Evolutionary conservation across 2,888 invertebrate species (phyloP), one percentile per base, ranked within the genome.

Genomic region (Cheilosia scutellata): DNA sequence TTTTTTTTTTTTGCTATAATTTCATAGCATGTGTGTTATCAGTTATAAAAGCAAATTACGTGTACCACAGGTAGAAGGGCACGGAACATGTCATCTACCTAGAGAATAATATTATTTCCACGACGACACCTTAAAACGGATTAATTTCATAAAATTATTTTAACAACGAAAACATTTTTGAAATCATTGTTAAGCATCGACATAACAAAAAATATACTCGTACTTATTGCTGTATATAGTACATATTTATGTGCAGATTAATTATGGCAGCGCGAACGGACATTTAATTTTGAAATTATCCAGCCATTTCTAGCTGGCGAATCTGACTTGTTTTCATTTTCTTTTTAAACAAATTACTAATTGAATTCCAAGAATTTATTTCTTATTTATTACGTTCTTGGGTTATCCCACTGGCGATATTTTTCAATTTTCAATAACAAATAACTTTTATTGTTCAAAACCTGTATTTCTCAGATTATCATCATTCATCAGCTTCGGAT

Each of bases 311-410:
- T 11, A 37, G 16, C 68, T 31, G 7, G 55, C 53, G 31, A 44
- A 42, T 31, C 40, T 53, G 6, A 53, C 55, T 68, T 44, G 16
- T 68, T 68, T 55, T 47, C 42, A 27, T 42, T 42, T 42, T 42
- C 4, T 11, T 33, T 31, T 60, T 11, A 2, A 44, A 44, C 44
- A 42, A 42, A 42, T 40, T 9, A 20, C 20, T 20, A 29, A 42
- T 31, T 58, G 20, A 47, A 47, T 47, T n/a, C 60, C 9, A 7
- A 20, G 47, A 51, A 49, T 40, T 51, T 40, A 3, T 47, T 33
- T 9, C n/a, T 25, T 47, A 29, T 62, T 16, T 29, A 4, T 42
- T 44, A 29, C 29, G 31, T 20, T 47, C 33, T 63, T 31, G 20
- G 13, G 20, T 7, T 65, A 11, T 9, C 11, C 33, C 33, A 37